Evolutionary conservation across 2,888 invertebrate species (phyloP).

Genomic region (Parnassius apollo): DNA sequence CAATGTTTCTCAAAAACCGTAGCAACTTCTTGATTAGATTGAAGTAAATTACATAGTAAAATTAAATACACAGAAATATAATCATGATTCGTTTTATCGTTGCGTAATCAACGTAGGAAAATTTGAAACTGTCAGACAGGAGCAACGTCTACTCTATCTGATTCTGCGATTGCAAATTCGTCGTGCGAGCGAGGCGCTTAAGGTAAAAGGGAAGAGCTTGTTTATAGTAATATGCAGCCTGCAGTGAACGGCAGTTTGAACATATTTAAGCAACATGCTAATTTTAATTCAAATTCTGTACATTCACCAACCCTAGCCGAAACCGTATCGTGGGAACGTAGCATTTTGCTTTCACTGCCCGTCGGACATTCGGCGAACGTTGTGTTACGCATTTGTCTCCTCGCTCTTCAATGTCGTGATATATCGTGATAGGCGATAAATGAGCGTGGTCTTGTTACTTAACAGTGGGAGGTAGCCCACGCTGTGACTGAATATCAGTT

Average conservation of each 20-base stretch:
- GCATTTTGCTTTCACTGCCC: slow-evolving; percentile 47
- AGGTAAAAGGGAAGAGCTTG: too few species aligned
- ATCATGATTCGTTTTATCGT: too few species aligned
- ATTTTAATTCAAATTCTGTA: slow-evolving; percentile 7
- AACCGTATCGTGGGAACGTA: slow-evolving; percentile 44
- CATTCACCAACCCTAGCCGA: slow-evolving; percentile 19
- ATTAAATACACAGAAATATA: too few species aligned
- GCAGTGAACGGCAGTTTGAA: neutral
- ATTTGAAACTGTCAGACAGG: too few species aligned
- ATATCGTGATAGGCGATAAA: slow-evolving; percentile 17
- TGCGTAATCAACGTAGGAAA: too few species aligned
- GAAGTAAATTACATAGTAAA: too few species aligned
- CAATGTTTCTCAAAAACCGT: too few species aligned
- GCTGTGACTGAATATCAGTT: slow-evolving; percentile 13
- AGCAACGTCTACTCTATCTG: too few species aligned
- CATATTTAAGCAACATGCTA: slow-evolving; percentile 11
- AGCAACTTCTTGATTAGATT: too few species aligned
- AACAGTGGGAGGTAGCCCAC: slow-evolving; percentile 23
- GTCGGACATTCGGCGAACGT: slow-evolving; percentile 28
- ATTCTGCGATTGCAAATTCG: too few species aligned
- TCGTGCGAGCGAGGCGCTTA: too few species aligned
- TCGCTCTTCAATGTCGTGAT: slow-evolving; percentile 14
- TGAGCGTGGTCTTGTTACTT: neutral
- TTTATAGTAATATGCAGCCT: too few species aligned
- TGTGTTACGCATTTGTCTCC: slow-evolving; percentile 28